Base-by-base conservation (phyloP, 2,113 vertebrate species). In the Stercorarius parasiticus region DNA sequence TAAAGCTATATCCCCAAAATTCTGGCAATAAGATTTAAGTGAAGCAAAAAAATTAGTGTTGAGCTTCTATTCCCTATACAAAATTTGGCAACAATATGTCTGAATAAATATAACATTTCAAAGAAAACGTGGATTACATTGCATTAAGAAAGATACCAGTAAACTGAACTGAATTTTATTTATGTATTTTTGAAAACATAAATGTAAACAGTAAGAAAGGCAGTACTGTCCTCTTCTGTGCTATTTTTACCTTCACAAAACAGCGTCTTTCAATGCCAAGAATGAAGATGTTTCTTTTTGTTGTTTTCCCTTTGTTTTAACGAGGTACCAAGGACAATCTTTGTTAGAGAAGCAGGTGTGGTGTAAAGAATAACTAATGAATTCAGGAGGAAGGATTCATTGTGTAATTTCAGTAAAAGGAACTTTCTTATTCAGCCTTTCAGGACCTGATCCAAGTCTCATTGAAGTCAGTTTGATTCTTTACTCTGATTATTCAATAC, bases 391-490 rank as follows among this genome's bases (percentile, higher is more conserved):
- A 85, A 49, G 58, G 15, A 77, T 86, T 95, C 42, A 95, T 58
- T 56, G 86, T 88, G 62, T 65, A 67, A 90, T 88, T 77, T 76
- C 53, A 93, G 83, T 80, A 86, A 93, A 94, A 96, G 30, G 27
- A 95, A 42, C 90, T 40, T 95, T 97, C 53, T 83, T 95, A 82
- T 81, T 92, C 92, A 88, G 87, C 58, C 59, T 88, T 91, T 95
- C 81, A 95, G 80, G 88, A 94, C 55, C 42, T 6, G 6, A 61
- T 92, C 61, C 79, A 95, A 92, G 59, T 81, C 64, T 88, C 58
- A 87, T 10, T 91, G 80, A 95, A 95, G 73, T 91, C 49, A 87
- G 78, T 87, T 78, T 86, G 88, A 92, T 86, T 95, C 88, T 89
- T 85, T 84, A 55, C 80, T 79, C 84, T 88, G 88, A 87, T 92